These are phyloP conservation scores for Lepilemur septentrionalis DNA, from an alignment of 2,797 vertebrate genomes.

Conservation along the genomic window DNA sequence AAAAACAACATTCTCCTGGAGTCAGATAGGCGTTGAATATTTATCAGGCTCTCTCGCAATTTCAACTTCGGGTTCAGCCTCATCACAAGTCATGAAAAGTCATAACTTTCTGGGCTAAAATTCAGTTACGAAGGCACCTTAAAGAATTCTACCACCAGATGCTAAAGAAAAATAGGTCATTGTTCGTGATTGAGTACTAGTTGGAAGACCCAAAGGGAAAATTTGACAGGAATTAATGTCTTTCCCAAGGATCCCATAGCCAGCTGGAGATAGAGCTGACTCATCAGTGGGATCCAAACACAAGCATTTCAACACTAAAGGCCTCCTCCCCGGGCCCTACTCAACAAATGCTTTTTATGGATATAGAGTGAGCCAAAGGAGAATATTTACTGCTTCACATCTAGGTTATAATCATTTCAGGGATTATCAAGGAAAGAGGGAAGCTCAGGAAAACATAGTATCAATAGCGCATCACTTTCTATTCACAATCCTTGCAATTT, in stretches of 20 bases:
- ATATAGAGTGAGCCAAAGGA: neutral
- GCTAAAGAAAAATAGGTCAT: conserved; percentile 48
- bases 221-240: conserved; percentile 55
- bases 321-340: neutral
- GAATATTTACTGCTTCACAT: neutral
- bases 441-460: neutral
- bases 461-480: neutral
- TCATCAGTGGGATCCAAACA: conserved; percentile 51
- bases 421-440: neutral
- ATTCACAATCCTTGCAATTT: neutral
- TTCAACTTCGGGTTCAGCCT: conserved; percentile 46
- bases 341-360: conserved; percentile 9
- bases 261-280: conserved; percentile 51
- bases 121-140: conserved; percentile 45
- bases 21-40: conserved; percentile 54
- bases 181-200: conserved; percentile 32
- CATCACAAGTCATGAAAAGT: conserved; percentile 61
- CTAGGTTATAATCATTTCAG: neutral
- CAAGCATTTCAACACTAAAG: neutral
- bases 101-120: conserved; percentile 63
- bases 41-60: conserved; percentile 32
- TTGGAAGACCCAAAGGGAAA: conserved; percentile 57
- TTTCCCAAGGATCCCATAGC: conserved; percentile 47
- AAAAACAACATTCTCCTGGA: conserved; percentile 52
- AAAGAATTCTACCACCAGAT: conserved; percentile 25